Evolutionary conservation across 2,113 vertebrate genomes (phyloP), one percentile per base, ranked within the genome.

Genomic region (Megalops atlanticus): DNA sequence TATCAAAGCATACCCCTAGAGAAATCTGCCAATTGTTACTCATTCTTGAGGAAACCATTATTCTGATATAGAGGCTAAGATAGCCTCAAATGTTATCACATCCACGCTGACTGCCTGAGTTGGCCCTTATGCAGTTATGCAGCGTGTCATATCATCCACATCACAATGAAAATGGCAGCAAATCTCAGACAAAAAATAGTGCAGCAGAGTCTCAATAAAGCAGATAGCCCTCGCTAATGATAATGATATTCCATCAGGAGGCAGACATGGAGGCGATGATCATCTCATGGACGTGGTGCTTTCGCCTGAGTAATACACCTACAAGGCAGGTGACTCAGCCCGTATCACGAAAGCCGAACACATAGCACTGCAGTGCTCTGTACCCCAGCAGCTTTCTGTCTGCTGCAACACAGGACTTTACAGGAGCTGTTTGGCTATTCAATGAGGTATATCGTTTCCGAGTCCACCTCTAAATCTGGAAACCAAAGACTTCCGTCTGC

Each of bases 331-430:
- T 93, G 92, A 92, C 89, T 92, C 90, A 91, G 86, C 79, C 87
- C 82, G 21, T 84, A 88, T 88, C 87, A 88, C 82, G 49, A 78
- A 82, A 83, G 84, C 86, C 68, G 87, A 84, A 91, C 91, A 86
- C 91, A 91, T 89, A 89, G 87, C 90, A 94, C 90, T 92, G 93
- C 93, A 92, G 92, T 85, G 88, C 72, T 15, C 74, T 83, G 82
- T 87, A 91, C 91, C 92, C 93, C 89, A 90, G 91, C 91, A 86
- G 64, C 72, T 15, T 3, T n/a, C 78, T 81, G 40, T 47, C 49
- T 72, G 76, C 76, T 36, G 69, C 74, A 41, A 10, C 33, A 7
- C 58, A 68, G 58, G 36, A 68, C 10, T 31, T 64, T 43, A 45
- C 54, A 58, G n/a, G 52, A 82, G 80, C 58, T n/a, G n/a, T n/a